phyloP scores from a whole-genome alignment of 2,113 vertebrate genomes.

The Chamaea fasciata region DNA sequence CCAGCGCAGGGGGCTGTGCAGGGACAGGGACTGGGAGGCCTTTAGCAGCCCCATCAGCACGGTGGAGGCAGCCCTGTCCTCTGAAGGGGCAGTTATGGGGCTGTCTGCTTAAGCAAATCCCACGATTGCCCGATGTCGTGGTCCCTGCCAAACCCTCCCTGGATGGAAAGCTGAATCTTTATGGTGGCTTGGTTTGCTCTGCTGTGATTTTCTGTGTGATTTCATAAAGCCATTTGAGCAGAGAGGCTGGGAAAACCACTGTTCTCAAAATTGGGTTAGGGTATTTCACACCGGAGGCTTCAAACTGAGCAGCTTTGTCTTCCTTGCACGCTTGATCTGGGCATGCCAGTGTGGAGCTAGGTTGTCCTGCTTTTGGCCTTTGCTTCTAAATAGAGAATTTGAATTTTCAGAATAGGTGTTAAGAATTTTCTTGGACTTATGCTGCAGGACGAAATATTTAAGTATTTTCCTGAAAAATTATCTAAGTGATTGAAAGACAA shows the following conservation, averaged over 20 bases:
- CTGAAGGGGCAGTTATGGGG: fast-evolving
- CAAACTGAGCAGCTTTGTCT: neutral
- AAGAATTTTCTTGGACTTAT: neutral
- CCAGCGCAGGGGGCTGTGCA: neutral
- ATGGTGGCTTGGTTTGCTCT: neutral
- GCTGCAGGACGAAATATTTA: neutral
- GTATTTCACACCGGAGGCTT: neutral
- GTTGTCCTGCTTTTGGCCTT: neutral
- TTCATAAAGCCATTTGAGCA: neutral
- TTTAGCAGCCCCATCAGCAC: neutral
- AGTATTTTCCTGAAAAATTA: neutral
- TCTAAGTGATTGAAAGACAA: neutral
- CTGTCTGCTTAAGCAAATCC: neutral
- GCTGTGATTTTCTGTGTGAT: neutral
- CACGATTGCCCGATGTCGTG: neutral
- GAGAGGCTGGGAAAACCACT: neutral
- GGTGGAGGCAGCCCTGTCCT: neutral
- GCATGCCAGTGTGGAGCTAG: neutral
- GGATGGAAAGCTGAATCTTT: neutral
- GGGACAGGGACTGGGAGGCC: neutral
- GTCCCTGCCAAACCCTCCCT: fast-evolving
- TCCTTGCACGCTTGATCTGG: neutral
- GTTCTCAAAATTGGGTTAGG: neutral
- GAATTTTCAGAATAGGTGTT: neutral
- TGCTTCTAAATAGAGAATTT: neutral